Base-by-base conservation (phyloP, 2,113 vertebrate species). In the Microcebus lehilahytsara region DNA sequence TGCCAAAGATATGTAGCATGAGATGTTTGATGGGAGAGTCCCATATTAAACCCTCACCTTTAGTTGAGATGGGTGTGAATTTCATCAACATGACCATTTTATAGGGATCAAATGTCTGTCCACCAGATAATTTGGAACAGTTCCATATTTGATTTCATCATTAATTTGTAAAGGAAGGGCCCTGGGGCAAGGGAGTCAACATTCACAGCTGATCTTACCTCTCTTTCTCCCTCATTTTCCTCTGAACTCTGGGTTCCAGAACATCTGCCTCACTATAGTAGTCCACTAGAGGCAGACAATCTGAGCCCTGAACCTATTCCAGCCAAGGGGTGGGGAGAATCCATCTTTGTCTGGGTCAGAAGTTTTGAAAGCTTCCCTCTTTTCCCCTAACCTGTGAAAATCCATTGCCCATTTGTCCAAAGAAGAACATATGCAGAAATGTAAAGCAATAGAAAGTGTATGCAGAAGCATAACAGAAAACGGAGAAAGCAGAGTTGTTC, bases 131-230 rank as follows among this genome's bases (percentile, higher is more conserved):
- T 89, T 46, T 83, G 78, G 69, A 93, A 88, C 30, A n/a, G 53
- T 93, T 97, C 83, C 88, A 53, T 91, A 72, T 60, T 97, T 90
- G n/a, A 91, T n/a, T 87, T 86, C 42, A 87, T 86, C 46, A 89
- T 84, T 69, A 92, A 89, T 32, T 64, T 92, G n/a, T 78, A 80
- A 86, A 92, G 23, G 40, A 34, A 42, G 83, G 53, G 25, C 37
- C 60, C 20, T 32, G 4, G 25, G 42, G 40, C 49, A 77, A 88
- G 91, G 12, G 9, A 91, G 46, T 88, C 49, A 84, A 92, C 53
- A 96, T 34, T 42, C 53, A 23, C 11, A 93, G n/a, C 22, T 75
- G 7, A 92, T 34, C 19, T 95, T 83, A 25, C 32, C 27, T 83
- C 23, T 92, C 40, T 56, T 85, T 25, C 3, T 30, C 64, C 32